Conservation (phyloP, 2,113 vertebrate species). For the Xiphophorus hellerii region DNA sequence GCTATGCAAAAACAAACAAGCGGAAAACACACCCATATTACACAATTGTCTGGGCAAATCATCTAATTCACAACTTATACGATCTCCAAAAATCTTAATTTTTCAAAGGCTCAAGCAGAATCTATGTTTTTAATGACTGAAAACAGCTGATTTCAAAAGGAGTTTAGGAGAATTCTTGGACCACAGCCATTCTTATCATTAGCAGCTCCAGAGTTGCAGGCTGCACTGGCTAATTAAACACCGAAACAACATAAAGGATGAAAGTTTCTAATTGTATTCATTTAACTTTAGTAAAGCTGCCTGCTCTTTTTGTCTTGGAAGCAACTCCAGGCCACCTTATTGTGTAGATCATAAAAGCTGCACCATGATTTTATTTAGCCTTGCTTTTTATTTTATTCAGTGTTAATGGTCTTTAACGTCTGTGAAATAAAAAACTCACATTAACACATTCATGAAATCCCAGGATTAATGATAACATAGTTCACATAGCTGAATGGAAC, state of each 20-base stretch:
- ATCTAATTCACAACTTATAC: conserved; percentile 1
- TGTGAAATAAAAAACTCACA: no score
- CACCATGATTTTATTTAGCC: no score
- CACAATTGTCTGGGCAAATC: not conserved
- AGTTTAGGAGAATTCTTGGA: not conserved
- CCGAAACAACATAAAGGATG: not conserved
- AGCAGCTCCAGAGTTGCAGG: not conserved
- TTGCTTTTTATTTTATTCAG: no score
- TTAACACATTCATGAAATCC: no score
- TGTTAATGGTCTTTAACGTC: no score
- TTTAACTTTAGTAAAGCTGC: not conserved
- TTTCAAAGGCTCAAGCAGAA: not conserved
- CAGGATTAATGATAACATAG: no score
- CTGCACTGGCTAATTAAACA: not conserved
- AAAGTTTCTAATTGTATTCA: not conserved
- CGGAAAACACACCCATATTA: not conserved
- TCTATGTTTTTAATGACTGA: not conserved
- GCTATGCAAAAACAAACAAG: conserved; percentile 7
- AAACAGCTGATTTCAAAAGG: not conserved
- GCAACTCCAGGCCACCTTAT: not conserved
- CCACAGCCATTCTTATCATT: not conserved
- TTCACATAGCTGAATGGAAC: no score
- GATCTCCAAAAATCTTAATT: conserved; percentile 14
- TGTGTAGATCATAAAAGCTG: no score
- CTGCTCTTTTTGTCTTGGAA: not conserved